phyloP scores from a whole-genome alignment of 2,888 invertebrate genomes.

The Eledona agricola region DNA sequence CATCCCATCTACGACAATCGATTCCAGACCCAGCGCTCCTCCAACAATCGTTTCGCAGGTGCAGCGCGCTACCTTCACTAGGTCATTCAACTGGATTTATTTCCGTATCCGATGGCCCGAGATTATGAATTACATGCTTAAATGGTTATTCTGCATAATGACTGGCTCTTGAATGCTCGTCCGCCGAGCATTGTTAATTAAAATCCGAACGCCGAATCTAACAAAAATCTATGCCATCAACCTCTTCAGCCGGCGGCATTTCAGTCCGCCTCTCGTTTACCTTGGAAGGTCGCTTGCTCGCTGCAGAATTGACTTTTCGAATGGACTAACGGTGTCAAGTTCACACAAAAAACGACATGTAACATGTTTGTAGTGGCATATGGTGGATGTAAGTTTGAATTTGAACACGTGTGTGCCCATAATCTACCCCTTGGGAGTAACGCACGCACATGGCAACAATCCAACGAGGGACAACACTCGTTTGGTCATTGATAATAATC shows the following conservation, averaged over 20 bases:
- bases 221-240: slow-evolving; percentile 32
- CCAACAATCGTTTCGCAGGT: slow-evolving; percentile 24
- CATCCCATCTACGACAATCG: slow-evolving; percentile 14
- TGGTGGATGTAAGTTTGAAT: too few species aligned
- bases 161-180: neutral
- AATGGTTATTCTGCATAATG: slow-evolving; percentile 18
- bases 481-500: slow-evolving; percentile 1
- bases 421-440: slow-evolving; percentile 20
- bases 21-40: slow-evolving; percentile 20
- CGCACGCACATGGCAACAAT: slow-evolving; percentile 28
- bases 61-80: slow-evolving; percentile 17
- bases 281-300: slow-evolving; percentile 27
- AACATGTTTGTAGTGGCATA: too few species aligned
- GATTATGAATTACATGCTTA: slow-evolving; percentile 25
- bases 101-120: slow-evolving; percentile 28
- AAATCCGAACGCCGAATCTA: slow-evolving; percentile 25
- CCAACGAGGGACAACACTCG: too few species aligned
- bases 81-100: slow-evolving; percentile 36
- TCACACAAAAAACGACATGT: slow-evolving; percentile 9
- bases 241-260: slow-evolving; percentile 21
- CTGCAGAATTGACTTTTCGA: neutral
- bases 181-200: slow-evolving; percentile 11
- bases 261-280: slow-evolving; percentile 13
- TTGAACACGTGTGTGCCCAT: slow-evolving; percentile 16
- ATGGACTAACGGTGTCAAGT: neutral